Evolutionary conservation across 1,140 invertebrate genomes (phyloP).

Genomic region (Bombus difficillimus): DNA sequence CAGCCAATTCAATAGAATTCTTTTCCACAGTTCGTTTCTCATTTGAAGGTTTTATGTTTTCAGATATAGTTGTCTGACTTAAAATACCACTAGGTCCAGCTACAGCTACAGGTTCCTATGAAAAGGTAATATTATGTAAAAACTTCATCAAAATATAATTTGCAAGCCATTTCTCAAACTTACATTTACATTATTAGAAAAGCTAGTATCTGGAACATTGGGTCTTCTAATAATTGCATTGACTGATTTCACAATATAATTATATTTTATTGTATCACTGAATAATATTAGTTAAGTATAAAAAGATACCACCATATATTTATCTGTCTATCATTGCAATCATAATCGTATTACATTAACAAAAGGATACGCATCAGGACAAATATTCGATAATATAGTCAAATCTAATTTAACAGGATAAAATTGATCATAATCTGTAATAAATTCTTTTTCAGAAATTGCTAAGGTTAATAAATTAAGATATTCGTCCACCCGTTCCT

Average conservation of each 20-base stretch:
- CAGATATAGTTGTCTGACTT: conserved; percentile 12
- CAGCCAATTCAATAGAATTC: conserved; percentile 81
- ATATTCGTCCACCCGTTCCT: conserved; percentile 84
- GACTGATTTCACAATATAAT: conserved; percentile 84
- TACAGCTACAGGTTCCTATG: conserved; percentile 52
- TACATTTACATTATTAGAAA: conserved; percentile 41
- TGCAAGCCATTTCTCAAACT: conserved; percentile 33
- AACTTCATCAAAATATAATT: conserved; percentile 20
- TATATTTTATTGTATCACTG: conserved; percentile 85
- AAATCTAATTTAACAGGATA: conserved; percentile 86
- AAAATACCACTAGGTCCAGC: conserved; percentile 55
- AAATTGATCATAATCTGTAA: conserved; percentile 87
- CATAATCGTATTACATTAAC: conserved; percentile 24
- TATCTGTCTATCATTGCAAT: conserved; percentile 5
- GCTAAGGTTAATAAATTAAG: conserved; percentile 85
- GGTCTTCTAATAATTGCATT: conserved; percentile 69
- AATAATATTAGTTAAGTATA: conserved; percentile 54
- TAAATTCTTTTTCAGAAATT: conserved; percentile 87
- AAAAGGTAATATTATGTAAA: conserved; percentile 15
- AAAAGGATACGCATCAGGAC: conserved; percentile 86
- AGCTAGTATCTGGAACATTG: neutral
- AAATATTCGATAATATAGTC: conserved; percentile 84
- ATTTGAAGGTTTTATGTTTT: conserved; percentile 35
- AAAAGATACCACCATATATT: conserved; percentile 8
- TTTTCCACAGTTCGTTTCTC: conserved; percentile 57